Evolutionary conservation across 1,140 invertebrate genomes (phyloP), one percentile per base, ranked within the genome.

Genomic region (Macrobrachium rosenbergii): DNA sequence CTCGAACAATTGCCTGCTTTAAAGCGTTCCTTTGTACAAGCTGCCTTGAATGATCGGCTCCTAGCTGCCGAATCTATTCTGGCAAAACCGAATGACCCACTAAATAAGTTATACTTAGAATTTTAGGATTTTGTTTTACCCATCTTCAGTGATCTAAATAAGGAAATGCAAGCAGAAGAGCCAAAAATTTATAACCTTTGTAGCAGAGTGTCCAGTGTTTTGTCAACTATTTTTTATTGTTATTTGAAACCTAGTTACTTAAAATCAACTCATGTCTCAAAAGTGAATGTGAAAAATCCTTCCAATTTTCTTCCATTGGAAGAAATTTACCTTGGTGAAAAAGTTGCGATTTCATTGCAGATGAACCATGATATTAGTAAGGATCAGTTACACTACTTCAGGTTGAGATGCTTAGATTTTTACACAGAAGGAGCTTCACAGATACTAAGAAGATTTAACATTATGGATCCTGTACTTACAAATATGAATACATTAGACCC

Each of bases 151-250:
- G 52, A 78, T 59, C 45, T 78, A 10, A 78, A 78, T 21, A 78
- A 78, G 58, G 76, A 78, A 21, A 60, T 78, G 76, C 76, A 78
- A 78, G 14, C 45, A 7, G 76, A 78, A 58, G 52, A 78, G 10
- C 76, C 76, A 12, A 78, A 78, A 58, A 12, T 3, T 7, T 2
- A 59, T 59, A 11, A 16, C 23, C 11, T 52, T 16, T 19, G 21
- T 60, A 17, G 16, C 60, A 58, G 16, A 78, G 78, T 17, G 28
- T 28, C 16, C 23, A 62, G 12, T 62, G 78, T 14, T 62, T 81
- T 63, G 59, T 63, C 5, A 63, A 63, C 43, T 81, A 81, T 62
- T 63, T 81, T 67, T 62, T 77, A 87, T n/a, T n/a, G 28, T 81
- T 17, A 19, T 67, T 14, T n/a, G 63, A 87, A 23, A 72, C 67